phyloP scores from a whole-genome alignment of 2,888 invertebrate species.

The Zele albiditarsus region DNA sequence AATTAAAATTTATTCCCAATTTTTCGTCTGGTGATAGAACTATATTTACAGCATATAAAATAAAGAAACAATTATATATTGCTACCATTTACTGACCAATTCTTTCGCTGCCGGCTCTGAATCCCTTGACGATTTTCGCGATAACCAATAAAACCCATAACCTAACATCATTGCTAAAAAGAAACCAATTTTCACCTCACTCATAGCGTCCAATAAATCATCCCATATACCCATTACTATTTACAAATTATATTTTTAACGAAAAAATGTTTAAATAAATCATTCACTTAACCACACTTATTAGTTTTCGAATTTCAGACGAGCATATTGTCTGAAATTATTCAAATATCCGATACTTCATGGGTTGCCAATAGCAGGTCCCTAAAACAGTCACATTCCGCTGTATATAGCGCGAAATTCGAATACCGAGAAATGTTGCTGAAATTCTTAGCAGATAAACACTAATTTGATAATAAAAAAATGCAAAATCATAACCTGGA shows the following conservation, averaged over 20 bases:
- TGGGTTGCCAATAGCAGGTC: neutral
- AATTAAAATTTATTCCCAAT: no score
- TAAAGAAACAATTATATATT: neutral
- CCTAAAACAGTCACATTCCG: no score
- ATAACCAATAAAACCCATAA: slow-evolving; percentile 57
- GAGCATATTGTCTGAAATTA: neutral
- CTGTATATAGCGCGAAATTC: neutral
- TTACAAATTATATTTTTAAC: neutral
- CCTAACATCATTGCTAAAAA: slow-evolving; percentile 52
- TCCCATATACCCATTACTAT: slow-evolving; percentile 48
- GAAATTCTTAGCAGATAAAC: neutral
- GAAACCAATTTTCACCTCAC: slow-evolving; percentile 56
- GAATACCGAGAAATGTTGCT: neutral
- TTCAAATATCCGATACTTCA: neutral
- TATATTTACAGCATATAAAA: no score
- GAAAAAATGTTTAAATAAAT: neutral
- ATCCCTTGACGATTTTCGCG: slow-evolving; percentile 32
- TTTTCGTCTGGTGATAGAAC: no score
- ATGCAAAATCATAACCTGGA: no score
- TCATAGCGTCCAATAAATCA: slow-evolving; percentile 43
- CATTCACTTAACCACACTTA: neutral
- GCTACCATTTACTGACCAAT: slow-evolving; percentile 42
- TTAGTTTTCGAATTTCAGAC: neutral
- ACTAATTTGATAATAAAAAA: no score
- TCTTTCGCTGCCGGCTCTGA: slow-evolving; percentile 35